Conservation (phyloP, 1,140 invertebrate genomes). For the Aphelinus certus region DNA sequence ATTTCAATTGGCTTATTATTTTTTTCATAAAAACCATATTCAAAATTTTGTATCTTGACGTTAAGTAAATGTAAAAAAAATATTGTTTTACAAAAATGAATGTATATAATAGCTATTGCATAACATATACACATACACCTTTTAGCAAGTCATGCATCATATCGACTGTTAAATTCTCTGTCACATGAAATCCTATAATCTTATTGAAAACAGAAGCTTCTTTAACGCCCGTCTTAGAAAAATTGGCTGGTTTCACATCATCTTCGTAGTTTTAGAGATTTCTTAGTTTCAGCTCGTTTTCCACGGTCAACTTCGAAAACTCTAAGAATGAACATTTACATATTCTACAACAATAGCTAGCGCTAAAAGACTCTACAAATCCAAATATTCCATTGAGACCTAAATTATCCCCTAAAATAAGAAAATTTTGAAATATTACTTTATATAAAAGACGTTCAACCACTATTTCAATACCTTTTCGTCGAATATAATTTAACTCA, state of each 20-base stretch:
- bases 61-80: constrained; percentile 31
- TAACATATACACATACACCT: constrained; percentile 2
- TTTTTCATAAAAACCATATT: too few relatives aligned
- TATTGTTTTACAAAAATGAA: constrained; percentile 25
- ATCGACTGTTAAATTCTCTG: constrained; percentile 26
- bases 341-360: constrained; percentile 8
- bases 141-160: constrained; percentile 38
- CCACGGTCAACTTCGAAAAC: constrained; percentile 7
- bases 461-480: background rate
- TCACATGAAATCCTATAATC: constrained; percentile 18
- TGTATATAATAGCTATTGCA: constrained; percentile 9
- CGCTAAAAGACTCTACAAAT: constrained; percentile 2
- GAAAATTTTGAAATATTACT: constrained; percentile 1
- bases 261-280: constrained; percentile 27
- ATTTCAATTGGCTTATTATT: too few relatives aligned
- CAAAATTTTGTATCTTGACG: too few relatives aligned
- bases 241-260: constrained; percentile 19
- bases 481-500: background rate
- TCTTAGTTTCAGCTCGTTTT: constrained; percentile 31
- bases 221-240: constrained; percentile 17
- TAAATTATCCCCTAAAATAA: constrained; percentile 16
- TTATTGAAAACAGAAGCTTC: constrained; percentile 17
- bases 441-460: background rate
- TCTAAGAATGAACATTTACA: constrained; percentile 8
- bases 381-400: constrained; percentile 2